These are phyloP conservation scores for Drosophila ananassae DNA, from an alignment of 1,140 invertebrate genomes.

Conservation along the genomic window DNA sequence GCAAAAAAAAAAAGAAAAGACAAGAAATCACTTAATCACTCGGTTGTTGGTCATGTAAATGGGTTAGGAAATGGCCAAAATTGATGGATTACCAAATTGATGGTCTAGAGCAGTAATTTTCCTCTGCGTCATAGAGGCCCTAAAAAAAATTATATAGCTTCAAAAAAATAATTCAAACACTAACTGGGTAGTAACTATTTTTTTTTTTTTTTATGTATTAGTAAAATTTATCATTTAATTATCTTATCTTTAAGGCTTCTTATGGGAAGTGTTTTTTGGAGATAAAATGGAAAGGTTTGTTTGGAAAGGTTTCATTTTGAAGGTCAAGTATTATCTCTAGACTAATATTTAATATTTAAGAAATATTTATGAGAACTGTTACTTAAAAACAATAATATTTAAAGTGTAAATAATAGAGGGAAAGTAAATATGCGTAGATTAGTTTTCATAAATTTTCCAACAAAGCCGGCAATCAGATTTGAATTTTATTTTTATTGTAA, in stretches of 20 bases:
- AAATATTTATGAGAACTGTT: background rate
- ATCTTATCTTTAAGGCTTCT: background rate
- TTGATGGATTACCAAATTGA: conserved; percentile 5
- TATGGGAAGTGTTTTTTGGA: background rate
- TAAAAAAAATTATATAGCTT: background rate
- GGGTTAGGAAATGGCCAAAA: conserved; percentile 18
- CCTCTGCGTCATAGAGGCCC: background rate
- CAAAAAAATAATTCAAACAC: no score
- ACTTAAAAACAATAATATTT: background rate
- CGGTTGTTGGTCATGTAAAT: conserved; percentile 25
- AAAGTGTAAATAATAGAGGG: no score
- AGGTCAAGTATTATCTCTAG: background rate
- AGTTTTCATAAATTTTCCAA: background rate
- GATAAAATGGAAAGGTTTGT: background rate
- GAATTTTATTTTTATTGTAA: background rate
- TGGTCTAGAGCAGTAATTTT: conserved; percentile 2
- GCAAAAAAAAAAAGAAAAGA: background rate
- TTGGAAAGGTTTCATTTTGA: no score
- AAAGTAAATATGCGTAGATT: background rate
- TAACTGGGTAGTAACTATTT: no score
- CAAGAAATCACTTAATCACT: conserved; percentile 30
- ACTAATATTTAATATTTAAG: background rate
- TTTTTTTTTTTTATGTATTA: background rate
- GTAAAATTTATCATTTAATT: background rate
- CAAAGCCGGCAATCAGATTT: conserved; percentile 5